Evolutionary conservation across 2,797 vertebrate species (phyloP).

Genomic region (Poecilia velifera): DNA sequence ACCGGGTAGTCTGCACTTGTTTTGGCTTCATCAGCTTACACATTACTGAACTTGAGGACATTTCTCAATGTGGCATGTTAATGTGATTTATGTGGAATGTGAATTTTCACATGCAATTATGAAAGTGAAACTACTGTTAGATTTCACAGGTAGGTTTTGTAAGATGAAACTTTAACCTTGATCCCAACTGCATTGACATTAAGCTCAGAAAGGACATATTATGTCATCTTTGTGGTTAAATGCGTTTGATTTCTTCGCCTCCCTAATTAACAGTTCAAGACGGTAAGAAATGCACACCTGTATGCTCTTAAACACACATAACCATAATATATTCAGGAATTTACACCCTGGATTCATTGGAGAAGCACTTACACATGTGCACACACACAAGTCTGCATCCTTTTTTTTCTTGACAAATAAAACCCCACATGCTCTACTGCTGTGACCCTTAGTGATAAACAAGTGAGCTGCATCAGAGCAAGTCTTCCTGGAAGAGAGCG

Average conservation of each 20-base stretch:
- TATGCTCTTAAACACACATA: background rate
- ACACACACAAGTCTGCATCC: constrained; percentile 17
- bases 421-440: constrained; percentile 54
- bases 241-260: constrained; percentile 1
- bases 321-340: background rate
- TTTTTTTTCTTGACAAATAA: constrained; percentile 8
- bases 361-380: constrained; percentile 9
- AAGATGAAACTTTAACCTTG: constrained; percentile 59
- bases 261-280: background rate
- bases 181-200: constrained; percentile 40
- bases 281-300: background rate
- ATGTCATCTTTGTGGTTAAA: background rate
- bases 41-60: constrained; percentile 50
- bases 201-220: constrained; percentile 7
- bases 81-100: constrained; percentile 22
- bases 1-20: constrained; percentile 35
- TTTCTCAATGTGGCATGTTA: constrained; percentile 40
- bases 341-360: background rate
- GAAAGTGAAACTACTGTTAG: constrained; percentile 45
- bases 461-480: constrained; percentile 49
- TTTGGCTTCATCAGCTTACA: constrained; percentile 46
- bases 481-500: constrained; percentile 51
- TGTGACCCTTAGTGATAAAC: constrained; percentile 76
- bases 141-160: constrained; percentile 53
- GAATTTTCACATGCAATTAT: constrained; percentile 27